Evolutionary conservation across 2,113 vertebrate species (phyloP), one percentile per base, ranked within the genome.

Genomic region (Myiopsitta monachus): DNA sequence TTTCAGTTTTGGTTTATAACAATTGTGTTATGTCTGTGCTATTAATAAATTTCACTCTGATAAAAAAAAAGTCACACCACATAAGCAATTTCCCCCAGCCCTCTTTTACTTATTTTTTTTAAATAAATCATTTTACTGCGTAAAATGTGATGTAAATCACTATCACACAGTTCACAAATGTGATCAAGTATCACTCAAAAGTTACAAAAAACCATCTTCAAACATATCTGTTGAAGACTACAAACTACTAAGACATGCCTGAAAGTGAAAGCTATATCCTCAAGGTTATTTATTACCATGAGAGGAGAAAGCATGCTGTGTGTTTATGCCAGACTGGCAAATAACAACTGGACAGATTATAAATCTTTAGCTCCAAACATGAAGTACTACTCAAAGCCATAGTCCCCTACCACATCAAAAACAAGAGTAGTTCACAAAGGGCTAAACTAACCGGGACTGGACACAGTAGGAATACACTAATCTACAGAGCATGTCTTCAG

Each of bases 381-480:
- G 83, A 84, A 88, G 55, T 72, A 70, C 46, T 93, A 73, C 43
- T 93, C 22, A 70, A 74, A 92, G 51, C 33, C 26, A 55, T 18
- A 80, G 59, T 84, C 43, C 63, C 72, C 69, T 93, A 27, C 15
- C 44, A 90, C 44, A 96, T 66, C n/a, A 91, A 96, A 96, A 96
- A 14, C 46, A 95, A 92, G n/a, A 94, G 92, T 24, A 94, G 51
- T 88, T 95, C 82, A 83, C 39, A 54, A 66, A 94, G 13, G 21
- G 55, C 62, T 92, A 55, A 89, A 52, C 59, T 83, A 94, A 91
- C 31, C 52, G 47, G 36, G 69, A 13, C 63, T 95, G 38, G 49
- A 74, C 51, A 78, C 70, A 91, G 66, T 83, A 94, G 73, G 88
- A 96, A 95, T 90, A 63, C 49, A 94, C 95, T 94, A 92, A 89